These are phyloP conservation scores for Barnardius zonarius DNA, from an alignment of 2,113 vertebrate species.

Conservation along the genomic window DNA sequence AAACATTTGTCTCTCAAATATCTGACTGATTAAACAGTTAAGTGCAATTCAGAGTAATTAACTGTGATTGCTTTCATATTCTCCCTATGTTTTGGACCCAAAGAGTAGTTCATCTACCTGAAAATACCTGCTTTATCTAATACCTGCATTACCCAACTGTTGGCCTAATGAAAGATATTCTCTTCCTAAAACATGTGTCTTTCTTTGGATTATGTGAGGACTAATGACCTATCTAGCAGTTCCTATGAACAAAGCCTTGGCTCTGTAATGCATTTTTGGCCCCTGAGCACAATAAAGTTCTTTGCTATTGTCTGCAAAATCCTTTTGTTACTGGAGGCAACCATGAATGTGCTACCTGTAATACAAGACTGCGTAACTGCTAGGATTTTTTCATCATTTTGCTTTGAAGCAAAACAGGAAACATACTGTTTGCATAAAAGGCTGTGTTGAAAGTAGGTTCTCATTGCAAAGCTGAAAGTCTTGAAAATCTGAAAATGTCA, in stretches of 20 bases:
- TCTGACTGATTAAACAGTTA: not conserved
- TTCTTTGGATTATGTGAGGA: not conserved
- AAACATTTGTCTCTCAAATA: not conserved
- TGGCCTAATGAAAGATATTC: not conserved
- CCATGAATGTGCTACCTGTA: not conserved
- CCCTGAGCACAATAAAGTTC: not conserved
- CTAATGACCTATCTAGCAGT: not conserved
- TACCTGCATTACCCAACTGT: not conserved
- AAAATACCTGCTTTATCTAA: not conserved
- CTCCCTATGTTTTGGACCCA: not conserved
- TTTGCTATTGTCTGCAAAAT: not conserved
- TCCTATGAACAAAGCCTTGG: not conserved
- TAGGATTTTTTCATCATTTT: conserved; percentile 20
- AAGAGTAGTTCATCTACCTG: not conserved
- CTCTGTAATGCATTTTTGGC: not conserved
- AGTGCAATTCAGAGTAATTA: not conserved
- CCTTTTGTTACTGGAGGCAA: not conserved
- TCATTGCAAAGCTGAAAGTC: not conserved
- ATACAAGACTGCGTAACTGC: not conserved
- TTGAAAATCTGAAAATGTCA: conserved; percentile 26
- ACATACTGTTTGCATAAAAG: conserved; percentile 30
- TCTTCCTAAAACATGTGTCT: not conserved
- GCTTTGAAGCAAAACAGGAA: conserved; percentile 62
- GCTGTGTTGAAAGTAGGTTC: conserved; percentile 7
- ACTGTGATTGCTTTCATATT: not conserved